Evolutionary conservation across 2,797 vertebrate genomes (phyloP).

Genomic region (Periparus ater): DNA sequence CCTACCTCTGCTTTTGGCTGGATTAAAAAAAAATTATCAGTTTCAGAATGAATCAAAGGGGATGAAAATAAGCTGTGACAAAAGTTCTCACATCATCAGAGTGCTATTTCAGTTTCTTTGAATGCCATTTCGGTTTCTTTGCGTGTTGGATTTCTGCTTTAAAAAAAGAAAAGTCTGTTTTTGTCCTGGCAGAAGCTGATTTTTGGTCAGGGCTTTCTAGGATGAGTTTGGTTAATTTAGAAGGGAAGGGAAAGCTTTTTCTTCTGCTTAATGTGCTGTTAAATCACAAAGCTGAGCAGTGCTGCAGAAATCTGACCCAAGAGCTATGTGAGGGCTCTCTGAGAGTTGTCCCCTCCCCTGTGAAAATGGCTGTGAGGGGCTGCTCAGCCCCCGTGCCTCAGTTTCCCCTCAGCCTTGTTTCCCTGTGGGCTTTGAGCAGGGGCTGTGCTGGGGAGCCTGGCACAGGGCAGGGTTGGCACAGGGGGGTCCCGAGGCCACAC

Average conservation of each 20-base stretch:
- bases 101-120: conserved; percentile 35
- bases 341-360: not conserved
- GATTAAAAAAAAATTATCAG: not conserved
- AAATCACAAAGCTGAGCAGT: not conserved
- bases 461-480: not conserved
- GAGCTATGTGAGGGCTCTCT: not conserved
- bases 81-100: conserved; percentile 2
- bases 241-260: not conserved
- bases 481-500: rapidly evolving
- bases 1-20: not conserved
- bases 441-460: not conserved
- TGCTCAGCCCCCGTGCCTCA: not conserved
- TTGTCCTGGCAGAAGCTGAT: not conserved
- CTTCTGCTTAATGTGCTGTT: not conserved
- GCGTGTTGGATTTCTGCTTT: not conserved
- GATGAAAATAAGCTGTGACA: conserved; percentile 39
- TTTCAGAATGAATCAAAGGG: conserved; percentile 55
- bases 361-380: not conserved
- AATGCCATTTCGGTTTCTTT: conserved; percentile 31
- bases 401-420: not conserved
- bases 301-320: not conserved
- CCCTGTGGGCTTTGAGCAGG: not conserved
- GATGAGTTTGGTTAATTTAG: not conserved
- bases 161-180: not conserved
- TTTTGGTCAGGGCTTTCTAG: not conserved